Conservation (phyloP, 35 echinoderm and acorn worm species). For the Heliocidaris tuberculata region DNA sequence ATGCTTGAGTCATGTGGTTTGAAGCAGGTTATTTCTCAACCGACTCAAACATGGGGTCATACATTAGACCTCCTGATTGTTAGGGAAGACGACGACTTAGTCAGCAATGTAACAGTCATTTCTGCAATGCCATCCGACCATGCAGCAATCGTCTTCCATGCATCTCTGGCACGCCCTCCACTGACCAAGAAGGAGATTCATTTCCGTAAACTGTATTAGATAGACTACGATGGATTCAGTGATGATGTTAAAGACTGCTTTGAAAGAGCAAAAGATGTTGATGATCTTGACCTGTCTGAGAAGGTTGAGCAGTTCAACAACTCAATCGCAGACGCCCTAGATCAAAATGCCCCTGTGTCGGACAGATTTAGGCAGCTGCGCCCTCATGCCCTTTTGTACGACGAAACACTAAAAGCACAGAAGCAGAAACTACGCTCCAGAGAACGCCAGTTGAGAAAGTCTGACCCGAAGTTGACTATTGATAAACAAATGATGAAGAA, state of each 20-base stretch:
- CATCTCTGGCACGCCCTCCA: neutral
- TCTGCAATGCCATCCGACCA: slow-evolving; percentile 23
- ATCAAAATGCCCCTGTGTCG: neutral
- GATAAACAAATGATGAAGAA: neutral
- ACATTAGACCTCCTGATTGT: slow-evolving; percentile 45
- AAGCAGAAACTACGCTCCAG: neutral
- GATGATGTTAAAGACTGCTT: neutral
- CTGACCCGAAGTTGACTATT: neutral
- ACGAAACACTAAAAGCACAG: neutral
- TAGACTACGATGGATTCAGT: neutral
- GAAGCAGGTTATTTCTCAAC: slow-evolving; percentile 12
- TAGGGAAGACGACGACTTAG: neutral
- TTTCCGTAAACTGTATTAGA: neutral
- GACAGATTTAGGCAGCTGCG: neutral
- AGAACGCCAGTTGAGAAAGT: neutral
- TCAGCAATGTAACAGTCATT: neutral
- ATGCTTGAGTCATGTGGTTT: slow-evolving; percentile 20
- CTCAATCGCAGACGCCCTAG: neutral
- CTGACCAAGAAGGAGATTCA: neutral
- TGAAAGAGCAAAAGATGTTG: neutral
- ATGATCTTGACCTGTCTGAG: neutral
- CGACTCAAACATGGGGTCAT: neutral
- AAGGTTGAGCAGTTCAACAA: neutral
- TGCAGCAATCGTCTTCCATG: neutral
- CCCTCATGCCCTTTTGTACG: neutral